Base-by-base conservation (phyloP, 2,113 vertebrate species). In the Eudyptes chrysolophus region DNA sequence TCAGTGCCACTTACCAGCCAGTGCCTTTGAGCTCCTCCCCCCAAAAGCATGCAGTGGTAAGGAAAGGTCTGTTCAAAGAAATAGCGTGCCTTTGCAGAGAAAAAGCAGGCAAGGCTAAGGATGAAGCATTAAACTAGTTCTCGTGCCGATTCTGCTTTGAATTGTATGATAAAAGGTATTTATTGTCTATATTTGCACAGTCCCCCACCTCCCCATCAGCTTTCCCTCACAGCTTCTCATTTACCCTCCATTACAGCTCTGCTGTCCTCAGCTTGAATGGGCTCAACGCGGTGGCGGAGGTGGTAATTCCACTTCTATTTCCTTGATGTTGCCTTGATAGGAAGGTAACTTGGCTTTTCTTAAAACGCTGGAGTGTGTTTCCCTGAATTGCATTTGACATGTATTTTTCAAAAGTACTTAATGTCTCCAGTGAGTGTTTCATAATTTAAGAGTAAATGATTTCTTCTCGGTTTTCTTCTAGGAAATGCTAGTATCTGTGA, bases 401-500 rank as follows among this genome's bases (percentile, higher is more conserved):
- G 38, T 81, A 5, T 84, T 96, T 95, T 95, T 89, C 93, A 89
- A 49, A 87, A 32, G 64, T 69, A 66, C 57, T 92, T 90, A n/a
- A n/a, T 0, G 7, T 92, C 48, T 96, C 48, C 77, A 72, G 81
- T 51, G 76, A 77, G 61, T 18, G 16, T 84, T 84, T 75, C 5
- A 21, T 89, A 84, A 71, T 76, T 75, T 29, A 92, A 82, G 24
- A 72, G 62, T 61, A 78, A 87, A 79, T 72, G 7, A 85, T 93
- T 94, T 87, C 55, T 91, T 91, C 19, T 84, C 5, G 4, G 6
- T 84, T 20, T 94, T 66, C 36, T 85, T 92, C 93, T 87, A 75
- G 93, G 94, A 95, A 95, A 84, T 89, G 60, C 68, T 61, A 16
- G 46, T 89, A 62, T 78, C 92, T 92, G 77, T 84, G 89, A 91